Evolutionary conservation across 2,888 invertebrate species (phyloP), one percentile per base, ranked within the genome.

Genomic region (Drosophila conformis): DNA sequence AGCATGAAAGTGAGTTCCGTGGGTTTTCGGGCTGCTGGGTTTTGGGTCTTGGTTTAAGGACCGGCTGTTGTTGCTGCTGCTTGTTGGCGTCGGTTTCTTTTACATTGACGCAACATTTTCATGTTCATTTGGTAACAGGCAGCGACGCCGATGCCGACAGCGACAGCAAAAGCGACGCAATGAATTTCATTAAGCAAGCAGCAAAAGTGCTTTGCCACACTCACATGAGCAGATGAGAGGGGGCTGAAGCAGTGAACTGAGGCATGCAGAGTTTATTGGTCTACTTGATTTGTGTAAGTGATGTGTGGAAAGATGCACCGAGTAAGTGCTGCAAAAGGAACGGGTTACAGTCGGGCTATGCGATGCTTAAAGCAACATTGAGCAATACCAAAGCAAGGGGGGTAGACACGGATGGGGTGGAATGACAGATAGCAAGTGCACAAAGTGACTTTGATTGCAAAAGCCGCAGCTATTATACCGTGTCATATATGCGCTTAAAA

Each of bases 101-200:
- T 58, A 63, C 68, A 78, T 75, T 73, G 63, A 62, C 68, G 61
- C 73, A 77, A 60, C 67, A 88, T 76, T 83, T 88, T 85, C 83
- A 77, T 86, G 79, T 88, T 85, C 88, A 88, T 85, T 88, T 83
- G 81, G 64, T 77, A 72, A 78, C 78, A 77, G 83, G 76, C 64
- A 40, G 56, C 67, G 60, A 56, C 64, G 54, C 35, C 21, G 18
- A 11, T 73, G 52, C 54, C 70, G 63, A 31, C 61, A 58, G 15
- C 59, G 51, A 31, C 64, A 21, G 31, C 38, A 35, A 29, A 48
- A 21, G 36, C 69, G 80, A 78, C 82, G 80, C 80, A 74, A 75
- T 84, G 88, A 85, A 88, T 83, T 88, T 85, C 85, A 85, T 85
- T 88, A 86, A 88, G 76, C 71, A 81, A 85, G 87, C 83, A 59